Evolutionary conservation across 2,113 vertebrate species (phyloP).

Genomic region (Oplegnathus fasciatus): DNA sequence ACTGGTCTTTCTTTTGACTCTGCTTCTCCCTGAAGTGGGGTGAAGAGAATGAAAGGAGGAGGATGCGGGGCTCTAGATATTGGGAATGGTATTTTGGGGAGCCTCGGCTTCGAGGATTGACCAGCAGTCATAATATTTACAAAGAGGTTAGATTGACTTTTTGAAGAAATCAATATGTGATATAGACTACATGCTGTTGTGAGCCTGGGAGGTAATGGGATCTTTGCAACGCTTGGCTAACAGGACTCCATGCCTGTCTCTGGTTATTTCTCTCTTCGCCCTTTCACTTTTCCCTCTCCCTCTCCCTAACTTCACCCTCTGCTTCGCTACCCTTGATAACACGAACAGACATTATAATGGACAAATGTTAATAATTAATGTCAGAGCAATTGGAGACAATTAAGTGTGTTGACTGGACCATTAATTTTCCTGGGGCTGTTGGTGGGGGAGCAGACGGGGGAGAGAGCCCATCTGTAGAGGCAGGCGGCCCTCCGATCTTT

Average conservation of each 20-base stretch:
- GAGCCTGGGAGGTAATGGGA: conserved; percentile 80
- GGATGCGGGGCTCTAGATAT: conserved; percentile 44
- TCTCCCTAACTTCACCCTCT: conserved; percentile 57
- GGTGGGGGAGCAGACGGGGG: conserved; percentile 42
- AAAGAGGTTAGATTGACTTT: conserved; percentile 83
- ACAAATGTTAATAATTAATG: conserved; percentile 88
- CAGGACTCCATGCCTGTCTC: conserved; percentile 68
- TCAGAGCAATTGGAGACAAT: conserved; percentile 87
- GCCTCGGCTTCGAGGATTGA: conserved; percentile 65
- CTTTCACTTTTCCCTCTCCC: conserved; percentile 37
- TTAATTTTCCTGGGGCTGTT: conserved; percentile 82
- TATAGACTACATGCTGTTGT: conserved; percentile 77
- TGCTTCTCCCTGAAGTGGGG: conserved; percentile 26
- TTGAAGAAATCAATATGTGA: conserved; percentile 85
- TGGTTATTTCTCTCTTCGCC: conserved; percentile 64
- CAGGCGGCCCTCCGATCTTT: conserved; percentile 34
- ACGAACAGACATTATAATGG: conserved; percentile 54
- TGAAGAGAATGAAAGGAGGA: conserved; percentile 33
- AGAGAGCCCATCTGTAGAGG: conserved; percentile 63
- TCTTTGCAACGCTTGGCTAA: conserved; percentile 82
- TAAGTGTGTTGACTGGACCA: conserved; percentile 84
- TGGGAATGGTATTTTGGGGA: conserved; percentile 62
- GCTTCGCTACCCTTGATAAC: conserved; percentile 74
- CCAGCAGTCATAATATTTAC: conserved; percentile 84
- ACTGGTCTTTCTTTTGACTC: conserved; percentile 18